Conservation (phyloP, 1,140 invertebrate genomes). For the Teleopsis dalmanni region DNA sequence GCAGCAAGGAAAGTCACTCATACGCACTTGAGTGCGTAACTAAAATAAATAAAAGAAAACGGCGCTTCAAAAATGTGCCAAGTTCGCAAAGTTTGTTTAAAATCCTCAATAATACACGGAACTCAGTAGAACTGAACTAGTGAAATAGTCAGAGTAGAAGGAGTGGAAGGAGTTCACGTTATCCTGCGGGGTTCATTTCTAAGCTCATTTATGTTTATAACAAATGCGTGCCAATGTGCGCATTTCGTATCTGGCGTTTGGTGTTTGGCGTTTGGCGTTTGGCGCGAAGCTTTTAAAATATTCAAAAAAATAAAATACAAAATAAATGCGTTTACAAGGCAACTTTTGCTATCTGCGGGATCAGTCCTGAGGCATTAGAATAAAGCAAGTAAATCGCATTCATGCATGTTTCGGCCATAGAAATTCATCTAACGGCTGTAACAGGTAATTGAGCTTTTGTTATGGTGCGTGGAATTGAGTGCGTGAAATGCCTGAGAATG, state of each 20-base stretch:
- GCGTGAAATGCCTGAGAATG: not conserved
- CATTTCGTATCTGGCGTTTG: not conserved
- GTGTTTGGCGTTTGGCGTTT: not conserved
- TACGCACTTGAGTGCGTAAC: not conserved
- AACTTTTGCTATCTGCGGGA: conserved; percentile 5
- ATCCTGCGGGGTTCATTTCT: conserved; percentile 44
- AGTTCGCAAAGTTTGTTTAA: conserved; percentile 10
- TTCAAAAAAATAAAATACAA: conserved; percentile 19
- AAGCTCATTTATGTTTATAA: conserved; percentile 46
- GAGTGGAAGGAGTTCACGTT: conserved; percentile 12
- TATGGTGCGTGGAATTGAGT: conserved; percentile 31
- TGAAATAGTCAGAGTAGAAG: too few relatives aligned
- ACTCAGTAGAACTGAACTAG: too few relatives aligned
- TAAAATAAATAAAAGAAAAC: not conserved
- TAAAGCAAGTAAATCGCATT: conserved; percentile 8
- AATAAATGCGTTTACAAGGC: not conserved
- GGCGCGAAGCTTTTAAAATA: conserved; percentile 28
- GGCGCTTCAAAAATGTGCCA: conserved; percentile 1
- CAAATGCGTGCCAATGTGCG: conserved; percentile 36
- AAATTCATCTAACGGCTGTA: conserved; percentile 45
- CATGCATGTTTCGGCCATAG: conserved; percentile 38
- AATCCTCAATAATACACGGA: not conserved
- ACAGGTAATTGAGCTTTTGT: conserved; percentile 44
- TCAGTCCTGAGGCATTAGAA: conserved; percentile 9
- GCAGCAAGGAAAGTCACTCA: not conserved